Evolutionary conservation across 2,888 invertebrate genomes (phyloP).

Genomic region (Deilephila porcellus): DNA sequence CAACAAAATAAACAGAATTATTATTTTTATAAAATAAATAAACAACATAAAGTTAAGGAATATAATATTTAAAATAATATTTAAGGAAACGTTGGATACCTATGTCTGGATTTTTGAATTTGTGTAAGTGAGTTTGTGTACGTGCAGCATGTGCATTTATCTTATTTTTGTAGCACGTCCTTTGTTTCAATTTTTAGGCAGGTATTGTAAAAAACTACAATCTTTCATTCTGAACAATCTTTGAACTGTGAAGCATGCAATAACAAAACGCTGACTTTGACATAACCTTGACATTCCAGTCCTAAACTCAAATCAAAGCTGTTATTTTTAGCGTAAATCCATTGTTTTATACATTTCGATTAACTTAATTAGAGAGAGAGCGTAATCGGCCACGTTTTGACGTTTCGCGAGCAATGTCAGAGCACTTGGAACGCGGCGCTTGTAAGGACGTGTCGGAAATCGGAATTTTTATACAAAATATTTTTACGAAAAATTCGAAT

Average conservation of each 20-base stretch:
- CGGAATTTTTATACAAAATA: conserved; percentile 1
- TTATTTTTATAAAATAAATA: too few relatives aligned
- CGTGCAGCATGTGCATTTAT: too few relatives aligned
- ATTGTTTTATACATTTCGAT: conserved; percentile 25
- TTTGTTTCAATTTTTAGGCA: too few relatives aligned
- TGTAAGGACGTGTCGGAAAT: conserved; percentile 30
- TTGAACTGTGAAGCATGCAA: not conserved
- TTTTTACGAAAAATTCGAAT: conserved; percentile 14
- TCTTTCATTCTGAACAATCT: too few relatives aligned
- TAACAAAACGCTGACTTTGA: conserved; percentile 26
- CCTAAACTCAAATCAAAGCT: not conserved
- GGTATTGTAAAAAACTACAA: too few relatives aligned
- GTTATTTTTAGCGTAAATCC: conserved; percentile 10
- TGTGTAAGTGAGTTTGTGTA: too few relatives aligned
- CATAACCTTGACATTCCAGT: conserved; percentile 3
- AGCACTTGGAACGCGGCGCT: conserved; percentile 26
- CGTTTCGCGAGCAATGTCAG: conserved; percentile 16
- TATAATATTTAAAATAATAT: too few relatives aligned
- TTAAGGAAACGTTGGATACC: too few relatives aligned
- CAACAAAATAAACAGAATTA: too few relatives aligned
- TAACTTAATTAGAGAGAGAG: conserved; percentile 2
- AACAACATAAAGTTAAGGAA: too few relatives aligned
- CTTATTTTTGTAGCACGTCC: too few relatives aligned
- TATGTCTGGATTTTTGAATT: too few relatives aligned
- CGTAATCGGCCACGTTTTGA: conserved; percentile 25